Conservation (phyloP, 1,140 invertebrate genomes). For the Camponotus floridanus region DNA sequence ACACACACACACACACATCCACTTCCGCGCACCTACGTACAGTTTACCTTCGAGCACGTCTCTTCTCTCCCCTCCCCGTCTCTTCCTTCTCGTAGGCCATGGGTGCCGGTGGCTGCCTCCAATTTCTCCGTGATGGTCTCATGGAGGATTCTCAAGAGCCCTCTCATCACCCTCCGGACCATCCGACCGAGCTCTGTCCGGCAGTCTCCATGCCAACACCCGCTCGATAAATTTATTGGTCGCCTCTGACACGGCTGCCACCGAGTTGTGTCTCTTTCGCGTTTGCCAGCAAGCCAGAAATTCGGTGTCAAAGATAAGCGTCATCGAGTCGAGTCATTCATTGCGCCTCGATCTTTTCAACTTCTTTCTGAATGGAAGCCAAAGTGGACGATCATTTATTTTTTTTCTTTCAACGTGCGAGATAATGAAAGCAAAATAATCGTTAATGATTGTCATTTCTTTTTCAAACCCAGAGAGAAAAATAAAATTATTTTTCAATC, state of each 20-base stretch:
- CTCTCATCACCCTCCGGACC: conserved; percentile 84
- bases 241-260: conserved; percentile 81
- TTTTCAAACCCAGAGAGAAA: too few species aligned
- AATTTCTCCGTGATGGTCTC: conserved; percentile 84
- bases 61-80: conserved; percentile 37
- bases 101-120: conserved; percentile 78
- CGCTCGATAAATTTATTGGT: conserved; percentile 87
- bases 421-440: background rate
- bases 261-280: conserved; percentile 69
- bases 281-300: conserved; percentile 11
- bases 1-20: conserved; percentile 2
- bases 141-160: conserved; percentile 85
- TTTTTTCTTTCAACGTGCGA: background rate
- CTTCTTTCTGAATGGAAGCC: background rate
- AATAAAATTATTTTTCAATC: too few species aligned
- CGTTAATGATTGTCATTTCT: background rate
- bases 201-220: conserved; percentile 86
- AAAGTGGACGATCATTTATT: background rate
- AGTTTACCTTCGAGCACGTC: conserved; percentile 64
- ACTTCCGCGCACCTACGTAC: conserved; percentile 54
- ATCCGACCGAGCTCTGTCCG: conserved; percentile 85
- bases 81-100: conserved; percentile 60
- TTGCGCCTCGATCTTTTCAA: background rate
- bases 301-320: conserved; percentile 25
- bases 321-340: background rate